A percentile compares a stretch with the other conserved stretches of the same genome.
These are phyloP conservation scores for Machaerirhynchus nigripectus DNA, from an alignment of 2,113 vertebrate species.

Conservation along the genomic window DNA sequence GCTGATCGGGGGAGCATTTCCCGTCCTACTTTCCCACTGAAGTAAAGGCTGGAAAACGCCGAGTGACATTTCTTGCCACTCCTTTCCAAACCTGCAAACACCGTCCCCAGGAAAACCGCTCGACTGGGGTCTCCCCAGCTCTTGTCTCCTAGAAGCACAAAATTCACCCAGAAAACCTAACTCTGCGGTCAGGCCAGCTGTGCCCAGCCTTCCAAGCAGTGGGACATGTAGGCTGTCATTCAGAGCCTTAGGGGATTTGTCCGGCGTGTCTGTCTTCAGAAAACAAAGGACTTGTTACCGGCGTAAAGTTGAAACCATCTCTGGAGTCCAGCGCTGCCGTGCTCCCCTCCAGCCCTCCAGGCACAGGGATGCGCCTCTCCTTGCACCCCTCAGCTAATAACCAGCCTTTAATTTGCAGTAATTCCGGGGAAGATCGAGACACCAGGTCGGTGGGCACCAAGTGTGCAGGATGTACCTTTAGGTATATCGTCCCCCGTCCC, in stretches of 20 bases:
- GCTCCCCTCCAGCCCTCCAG: neutral
- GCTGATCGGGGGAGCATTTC: neutral
- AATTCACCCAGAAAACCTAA: neutral
- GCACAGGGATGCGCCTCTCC: neutral
- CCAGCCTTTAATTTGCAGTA: neutral
- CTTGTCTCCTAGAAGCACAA: neutral
- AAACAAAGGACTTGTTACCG: neutral
- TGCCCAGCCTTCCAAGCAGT: neutral
- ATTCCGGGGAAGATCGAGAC: neutral
- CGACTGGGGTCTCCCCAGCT: neutral
- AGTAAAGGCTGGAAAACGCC: neutral
- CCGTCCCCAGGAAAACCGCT: accelerated
- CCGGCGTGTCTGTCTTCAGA: accelerated
- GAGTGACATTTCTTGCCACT: neutral
- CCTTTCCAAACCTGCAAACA: neutral
- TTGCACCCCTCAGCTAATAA: neutral
- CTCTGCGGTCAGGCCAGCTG: neutral
- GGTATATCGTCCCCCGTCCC: accelerated
- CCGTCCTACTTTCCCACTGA: neutral
- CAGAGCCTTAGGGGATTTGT: neutral
- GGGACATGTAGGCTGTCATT: neutral
- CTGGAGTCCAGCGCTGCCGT: neutral
- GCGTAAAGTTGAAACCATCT: accelerated
- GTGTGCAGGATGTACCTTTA: accelerated
- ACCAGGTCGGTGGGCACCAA: neutral